Evolutionary conservation across 2,113 vertebrate genomes (phyloP).

Genomic region (Machaerirhynchus nigripectus): DNA sequence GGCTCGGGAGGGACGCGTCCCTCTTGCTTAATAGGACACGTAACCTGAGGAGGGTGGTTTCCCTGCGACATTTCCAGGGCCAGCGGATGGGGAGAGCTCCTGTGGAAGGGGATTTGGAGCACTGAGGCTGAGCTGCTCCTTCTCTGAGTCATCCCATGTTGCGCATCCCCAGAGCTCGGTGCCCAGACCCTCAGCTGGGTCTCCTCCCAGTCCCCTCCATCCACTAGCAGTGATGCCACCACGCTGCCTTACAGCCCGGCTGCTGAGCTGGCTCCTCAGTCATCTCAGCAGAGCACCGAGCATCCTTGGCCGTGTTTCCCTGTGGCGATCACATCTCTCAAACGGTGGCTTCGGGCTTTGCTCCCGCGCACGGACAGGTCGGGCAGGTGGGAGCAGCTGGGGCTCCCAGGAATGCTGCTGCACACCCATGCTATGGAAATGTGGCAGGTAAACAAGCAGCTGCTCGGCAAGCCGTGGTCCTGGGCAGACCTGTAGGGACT

Average conservation of each 20-base stretch:
- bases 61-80: not conserved
- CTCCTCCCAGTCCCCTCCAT: not conserved
- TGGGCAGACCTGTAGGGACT: conserved; percentile 10
- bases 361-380: not conserved
- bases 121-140: not conserved
- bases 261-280: not conserved
- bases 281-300: not conserved
- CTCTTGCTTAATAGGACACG: conserved; percentile 4
- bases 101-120: not conserved
- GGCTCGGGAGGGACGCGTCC: not conserved
- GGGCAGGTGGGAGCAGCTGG: not conserved
- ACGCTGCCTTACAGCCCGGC: not conserved
- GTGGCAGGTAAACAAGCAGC: conserved; percentile 21
- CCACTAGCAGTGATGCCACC: not conserved
- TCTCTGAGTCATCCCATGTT: accelerated
- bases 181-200: not conserved
- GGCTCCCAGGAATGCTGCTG: conserved; percentile 1
- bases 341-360: not conserved
- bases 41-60: not conserved
- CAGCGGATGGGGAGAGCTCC: not conserved
- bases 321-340: not conserved
- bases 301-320: not conserved
- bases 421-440: conserved; percentile 26
- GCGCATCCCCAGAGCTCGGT: accelerated
- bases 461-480: not conserved